Evolutionary conservation across 2,113 vertebrate species (phyloP), one percentile per base, ranked within the genome.

Genomic region (human): DNA sequence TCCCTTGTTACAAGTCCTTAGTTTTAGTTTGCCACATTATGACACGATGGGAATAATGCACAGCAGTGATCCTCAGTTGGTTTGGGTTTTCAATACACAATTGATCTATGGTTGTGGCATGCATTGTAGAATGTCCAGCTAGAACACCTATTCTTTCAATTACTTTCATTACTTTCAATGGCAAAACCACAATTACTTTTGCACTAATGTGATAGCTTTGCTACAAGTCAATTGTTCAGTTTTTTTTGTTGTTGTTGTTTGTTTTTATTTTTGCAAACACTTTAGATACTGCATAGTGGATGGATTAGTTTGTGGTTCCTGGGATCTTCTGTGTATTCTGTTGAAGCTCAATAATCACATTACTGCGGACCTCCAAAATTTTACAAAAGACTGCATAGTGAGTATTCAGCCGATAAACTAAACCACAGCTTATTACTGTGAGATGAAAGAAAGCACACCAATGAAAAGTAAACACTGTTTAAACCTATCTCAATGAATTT

Each of bases 401-500:
- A 96, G 81, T 90, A 55, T 38, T 93, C 68, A 97, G 85, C 94
- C 83, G 72, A 96, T 97, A 96, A 97, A 97, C 35, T 72, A 96
- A 96, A 66, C 52, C 78, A 48, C 0, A 1, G 27, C 93, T 98
- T 97, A 84, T 96, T 81, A 94, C 83, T 27, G 27, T 85, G 96
- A 98, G 45, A 45, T 52, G 92, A 97, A 97, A 94, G 90, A 72
- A 98, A 97, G 90, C 40, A 57, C 45, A 23, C 13, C 55, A 85
- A 93, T 97, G 98, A 90, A 93, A 94, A 98, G 88, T 96, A 82
- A 97, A 94, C 80, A 66, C 23, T 90, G 57, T 93, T 96, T 86
- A 91, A 91, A 96, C 97, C 97, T 97, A 95, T 92, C 96, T 93
- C 94, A 94, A 91, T 97, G 40, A 40, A 93, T 83, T 92, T 96